phyloP scores from a whole-genome alignment of 1,140 invertebrate genomes.

The Luehdorfia chinensis region DNA sequence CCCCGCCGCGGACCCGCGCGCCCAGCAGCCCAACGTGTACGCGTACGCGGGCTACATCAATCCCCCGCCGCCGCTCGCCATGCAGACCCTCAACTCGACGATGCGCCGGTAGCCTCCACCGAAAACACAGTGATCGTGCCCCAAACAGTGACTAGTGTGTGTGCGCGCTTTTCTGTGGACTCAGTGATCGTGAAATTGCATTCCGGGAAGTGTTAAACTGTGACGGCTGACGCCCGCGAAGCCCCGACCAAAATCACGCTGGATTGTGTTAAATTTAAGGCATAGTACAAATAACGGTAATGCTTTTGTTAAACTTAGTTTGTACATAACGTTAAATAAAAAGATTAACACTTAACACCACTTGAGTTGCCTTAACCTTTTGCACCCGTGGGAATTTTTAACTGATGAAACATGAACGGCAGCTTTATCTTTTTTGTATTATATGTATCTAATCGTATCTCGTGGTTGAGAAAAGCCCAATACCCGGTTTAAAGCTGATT shows the following conservation, averaged over 20 bases:
- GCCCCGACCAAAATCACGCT: slow-evolving; percentile 37
- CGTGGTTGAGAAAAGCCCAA: no score
- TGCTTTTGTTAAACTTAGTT: slow-evolving; percentile 38
- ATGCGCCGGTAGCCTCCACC: slow-evolving; percentile 81
- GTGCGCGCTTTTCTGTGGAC: slow-evolving; percentile 13
- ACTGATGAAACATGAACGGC: no score
- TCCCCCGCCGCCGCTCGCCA: slow-evolving; percentile 62
- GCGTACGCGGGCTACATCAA: slow-evolving; percentile 87
- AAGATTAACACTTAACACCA: slow-evolving; percentile 45
- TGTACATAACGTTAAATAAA: slow-evolving; percentile 35
- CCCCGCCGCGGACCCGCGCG: slow-evolving; percentile 81
- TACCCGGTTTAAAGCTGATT: slow-evolving; percentile 52
- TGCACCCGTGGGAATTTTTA: no score
- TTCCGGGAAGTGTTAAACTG: no score
- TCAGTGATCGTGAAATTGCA: slow-evolving; percentile 1
- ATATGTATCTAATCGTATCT: no score
- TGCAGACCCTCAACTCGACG: slow-evolving; percentile 82
- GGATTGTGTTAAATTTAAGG: slow-evolving; percentile 44
- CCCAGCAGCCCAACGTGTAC: slow-evolving; percentile 85
- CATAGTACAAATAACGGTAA: slow-evolving; percentile 59
- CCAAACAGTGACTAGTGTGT: no score
- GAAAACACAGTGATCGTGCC: no score
- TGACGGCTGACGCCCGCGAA: background rate
- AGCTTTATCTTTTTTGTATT: no score
- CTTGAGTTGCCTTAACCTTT: slow-evolving; percentile 60